Evolutionary conservation across 2,888 invertebrate species (phyloP), one percentile per base, ranked within the genome.

Genomic region (Idaea biselata): DNA sequence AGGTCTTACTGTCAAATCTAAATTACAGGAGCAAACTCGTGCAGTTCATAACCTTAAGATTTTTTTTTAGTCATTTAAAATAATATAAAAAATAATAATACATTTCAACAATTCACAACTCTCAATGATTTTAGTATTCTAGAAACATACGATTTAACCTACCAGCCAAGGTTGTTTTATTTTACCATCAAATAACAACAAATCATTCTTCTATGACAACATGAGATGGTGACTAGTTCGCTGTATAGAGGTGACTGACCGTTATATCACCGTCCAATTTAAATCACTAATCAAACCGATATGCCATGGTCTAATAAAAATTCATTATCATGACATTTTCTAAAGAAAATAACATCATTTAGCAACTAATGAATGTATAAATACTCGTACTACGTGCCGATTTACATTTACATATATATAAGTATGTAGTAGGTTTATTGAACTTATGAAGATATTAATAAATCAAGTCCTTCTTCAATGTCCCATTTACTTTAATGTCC

Each of bases 261-360:
- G 16, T 6, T 55, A 25, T 17, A 44, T 57, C 16, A 53, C 16
- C 18, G 44, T 14, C 44, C 44, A 44, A 44, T 44, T 44, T 44
- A 44, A 44, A 44, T 44, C 44, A 44, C 44, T 44, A 44, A 44
- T 44, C 33, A 44, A 44, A 44, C 6, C 14, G 7, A 14, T 44
- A 44, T 25, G 44, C 14, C 11, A 44, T 8, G 44, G 44, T 44
- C 44, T 2, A 59, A 33, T 16, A 58, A 14, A 8, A 55, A 58
- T 14, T 56, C 57, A 55, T 6, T 44, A 44, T 14, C 2, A 44
- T 44, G 11, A 14, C 44, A 44, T 11, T 44, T 44, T 44, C 11
- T 44, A 44, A 44, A 44, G 44, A 44, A 44, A 44, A 44, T 44
- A 44, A 44, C 44, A 44, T 44, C 44, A 44, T 44, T 44, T 44